Evolutionary conservation across 2,888 invertebrate genomes (phyloP).

Genomic region (Carterocephalus palaemon): DNA sequence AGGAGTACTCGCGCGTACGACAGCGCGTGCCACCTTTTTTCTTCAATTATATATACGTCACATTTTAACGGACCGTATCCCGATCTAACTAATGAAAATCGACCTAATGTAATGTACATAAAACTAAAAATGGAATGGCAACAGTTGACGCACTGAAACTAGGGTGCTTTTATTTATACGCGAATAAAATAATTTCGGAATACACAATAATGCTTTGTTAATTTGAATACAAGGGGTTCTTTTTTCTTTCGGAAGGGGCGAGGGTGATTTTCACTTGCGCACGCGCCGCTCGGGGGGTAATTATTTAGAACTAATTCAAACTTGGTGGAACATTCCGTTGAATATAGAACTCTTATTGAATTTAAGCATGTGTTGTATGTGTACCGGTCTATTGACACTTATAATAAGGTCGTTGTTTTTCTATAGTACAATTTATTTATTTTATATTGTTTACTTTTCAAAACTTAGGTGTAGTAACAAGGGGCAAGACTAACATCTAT

Average conservation of each 20-base stretch:
- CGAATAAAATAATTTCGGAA: constrained; percentile 66
- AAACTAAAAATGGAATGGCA: constrained; percentile 23
- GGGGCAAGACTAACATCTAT: no score
- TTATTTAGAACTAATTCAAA: constrained; percentile 74
- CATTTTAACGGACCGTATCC: constrained; percentile 44
- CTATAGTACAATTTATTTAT: no score
- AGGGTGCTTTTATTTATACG: constrained; percentile 43
- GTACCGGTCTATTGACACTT: no score
- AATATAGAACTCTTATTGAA: constrained; percentile 16
- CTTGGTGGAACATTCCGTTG: constrained; percentile 26
- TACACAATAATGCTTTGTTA: constrained; percentile 75
- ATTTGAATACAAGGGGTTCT: constrained; percentile 70
- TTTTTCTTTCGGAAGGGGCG: constrained; percentile 45
- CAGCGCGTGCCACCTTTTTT: constrained; percentile 76
- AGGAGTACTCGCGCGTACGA: constrained; percentile 60
- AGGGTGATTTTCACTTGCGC: constrained; percentile 59
- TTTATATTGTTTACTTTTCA: no score
- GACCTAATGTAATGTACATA: constrained; percentile 23
- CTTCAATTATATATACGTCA: constrained; percentile 63
- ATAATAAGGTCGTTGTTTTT: no score
- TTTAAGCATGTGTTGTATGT: constrained; percentile 1
- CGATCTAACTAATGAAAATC: constrained; percentile 18
- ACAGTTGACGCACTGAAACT: constrained; percentile 28
- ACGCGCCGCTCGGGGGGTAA: constrained; percentile 72
- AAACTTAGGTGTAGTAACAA: no score